Conservation (phyloP, 2,888 invertebrate species). For the Crematogaster levior region DNA sequence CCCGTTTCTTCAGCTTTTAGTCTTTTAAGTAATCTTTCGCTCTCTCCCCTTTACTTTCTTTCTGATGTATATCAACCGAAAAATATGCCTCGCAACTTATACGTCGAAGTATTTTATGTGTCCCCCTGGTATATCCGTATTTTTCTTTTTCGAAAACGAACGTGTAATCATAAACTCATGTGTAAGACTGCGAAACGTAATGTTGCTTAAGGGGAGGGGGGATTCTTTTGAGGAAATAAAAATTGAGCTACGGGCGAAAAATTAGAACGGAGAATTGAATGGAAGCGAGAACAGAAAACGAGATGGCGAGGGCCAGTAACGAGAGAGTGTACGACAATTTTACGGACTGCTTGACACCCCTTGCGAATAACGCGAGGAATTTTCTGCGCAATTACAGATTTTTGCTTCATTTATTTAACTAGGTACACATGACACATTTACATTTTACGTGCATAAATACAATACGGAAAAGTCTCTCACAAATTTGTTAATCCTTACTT, state of each 20-base stretch:
- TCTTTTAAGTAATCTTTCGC: slow-evolving; percentile 54
- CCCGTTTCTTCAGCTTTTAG: slow-evolving; percentile 66
- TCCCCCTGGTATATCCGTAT: background rate
- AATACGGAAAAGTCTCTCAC: background rate
- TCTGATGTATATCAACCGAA: slow-evolving; percentile 62
- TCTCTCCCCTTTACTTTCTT: background rate
- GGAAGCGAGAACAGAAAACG: slow-evolving; percentile 18
- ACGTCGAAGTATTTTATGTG: slow-evolving; percentile 46
- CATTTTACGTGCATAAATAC: background rate
- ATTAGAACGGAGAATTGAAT: slow-evolving; percentile 27
- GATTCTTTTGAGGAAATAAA: slow-evolving; percentile 25
- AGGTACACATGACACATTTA: slow-evolving; percentile 13
- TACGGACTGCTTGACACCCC: slow-evolving; percentile 69
- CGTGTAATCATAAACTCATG: slow-evolving; percentile 24
- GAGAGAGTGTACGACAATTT: slow-evolving; percentile 66
- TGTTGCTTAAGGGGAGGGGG: background rate
- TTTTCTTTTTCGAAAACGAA: slow-evolving; percentile 18
- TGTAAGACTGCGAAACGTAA: background rate
- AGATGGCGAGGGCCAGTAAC: slow-evolving; percentile 30
- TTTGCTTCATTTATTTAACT: slow-evolving; percentile 30
- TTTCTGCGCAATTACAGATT: slow-evolving; percentile 43
- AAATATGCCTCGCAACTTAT: slow-evolving; percentile 32
- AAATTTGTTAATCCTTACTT: background rate
- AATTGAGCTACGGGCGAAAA: slow-evolving; percentile 25
- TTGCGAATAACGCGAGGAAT: slow-evolving; percentile 61